A percentile compares a stretch with the other conserved stretches of the same genome.
phyloP scores from a whole-genome alignment of 2,797 vertebrate genomes.

The Triplophysa yarkandensis region DNA sequence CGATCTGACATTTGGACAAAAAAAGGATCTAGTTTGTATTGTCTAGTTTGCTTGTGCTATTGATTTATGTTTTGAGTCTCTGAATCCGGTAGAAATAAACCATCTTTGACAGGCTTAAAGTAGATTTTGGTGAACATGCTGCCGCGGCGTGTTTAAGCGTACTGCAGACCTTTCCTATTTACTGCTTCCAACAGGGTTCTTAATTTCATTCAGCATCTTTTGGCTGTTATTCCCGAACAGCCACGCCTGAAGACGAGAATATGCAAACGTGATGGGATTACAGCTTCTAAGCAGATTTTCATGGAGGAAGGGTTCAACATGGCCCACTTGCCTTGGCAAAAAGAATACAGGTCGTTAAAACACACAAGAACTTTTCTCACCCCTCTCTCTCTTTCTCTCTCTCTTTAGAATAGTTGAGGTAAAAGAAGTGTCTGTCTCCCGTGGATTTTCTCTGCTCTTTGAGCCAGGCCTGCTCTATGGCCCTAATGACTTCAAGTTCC shows the following conservation, averaged over 20 bases:
- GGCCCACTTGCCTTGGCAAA: slow-evolving; percentile 75
- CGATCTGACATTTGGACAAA: neutral
- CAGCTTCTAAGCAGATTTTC: slow-evolving; percentile 82
- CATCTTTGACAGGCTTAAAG: slow-evolving; percentile 80
- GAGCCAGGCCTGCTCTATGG: slow-evolving; percentile 64
- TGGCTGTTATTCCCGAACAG: slow-evolving; percentile 65
- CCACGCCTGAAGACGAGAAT: slow-evolving; percentile 81
- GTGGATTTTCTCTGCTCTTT: slow-evolving; percentile 59
- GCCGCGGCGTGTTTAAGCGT: slow-evolving; percentile 56
- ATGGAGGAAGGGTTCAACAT: slow-evolving; percentile 78
- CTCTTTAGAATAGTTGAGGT: slow-evolving; percentile 72
- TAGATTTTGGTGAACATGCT: slow-evolving; percentile 68
- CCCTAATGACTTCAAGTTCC: slow-evolving; percentile 85
- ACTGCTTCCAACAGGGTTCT: slow-evolving; percentile 66
- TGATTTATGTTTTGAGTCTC: slow-evolving; percentile 65
- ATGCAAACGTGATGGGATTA: slow-evolving; percentile 83
- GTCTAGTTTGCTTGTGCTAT: slow-evolving; percentile 67
- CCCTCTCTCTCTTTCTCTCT: slow-evolving; percentile 39
- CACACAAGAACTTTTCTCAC: slow-evolving; percentile 69
- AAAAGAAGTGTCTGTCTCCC: slow-evolving; percentile 52
- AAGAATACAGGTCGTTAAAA: slow-evolving; percentile 76
- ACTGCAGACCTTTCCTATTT: slow-evolving; percentile 55
- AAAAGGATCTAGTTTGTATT: slow-evolving; percentile 58
- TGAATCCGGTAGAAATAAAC: slow-evolving; percentile 79
- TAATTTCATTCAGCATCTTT: slow-evolving; percentile 83